Conservation (phyloP, 2,113 vertebrate genomes). For the Panurus biarmicus region DNA sequence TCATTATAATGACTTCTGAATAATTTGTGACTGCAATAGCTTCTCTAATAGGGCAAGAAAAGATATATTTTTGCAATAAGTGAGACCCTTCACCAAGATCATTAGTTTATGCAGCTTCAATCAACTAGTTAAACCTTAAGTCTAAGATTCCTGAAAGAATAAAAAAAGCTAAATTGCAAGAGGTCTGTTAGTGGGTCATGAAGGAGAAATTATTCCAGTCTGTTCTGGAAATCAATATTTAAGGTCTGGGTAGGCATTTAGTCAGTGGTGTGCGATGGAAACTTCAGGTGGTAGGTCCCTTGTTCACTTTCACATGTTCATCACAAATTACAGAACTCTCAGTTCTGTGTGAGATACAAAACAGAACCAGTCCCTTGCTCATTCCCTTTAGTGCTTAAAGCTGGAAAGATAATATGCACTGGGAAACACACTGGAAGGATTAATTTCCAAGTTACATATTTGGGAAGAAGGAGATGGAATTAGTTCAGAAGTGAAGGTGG, state of each 20-base stretch:
- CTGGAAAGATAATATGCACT: conserved; percentile 1
- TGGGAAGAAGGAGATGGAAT: conserved; percentile 3
- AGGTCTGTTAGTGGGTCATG: not conserved
- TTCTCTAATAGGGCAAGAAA: not conserved
- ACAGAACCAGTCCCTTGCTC: not conserved
- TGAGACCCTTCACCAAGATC: not conserved
- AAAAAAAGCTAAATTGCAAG: not conserved
- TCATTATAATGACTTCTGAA: not conserved
- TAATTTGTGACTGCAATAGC: not conserved
- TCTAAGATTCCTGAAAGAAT: not conserved
- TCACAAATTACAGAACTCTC: not conserved
- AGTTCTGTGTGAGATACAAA: not conserved
- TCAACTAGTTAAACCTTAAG: not conserved
- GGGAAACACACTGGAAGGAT: conserved; percentile 19
- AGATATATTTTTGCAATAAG: not conserved
- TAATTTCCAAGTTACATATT: not conserved
- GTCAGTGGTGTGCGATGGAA: not conserved
- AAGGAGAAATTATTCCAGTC: not conserved
- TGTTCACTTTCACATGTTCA: not conserved
- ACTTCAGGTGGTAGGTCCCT: not conserved
- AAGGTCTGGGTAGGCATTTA: not conserved
- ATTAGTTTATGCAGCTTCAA: not conserved
- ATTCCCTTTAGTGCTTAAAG: not conserved
- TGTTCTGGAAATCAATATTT: not conserved
- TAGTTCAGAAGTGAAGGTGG: not conserved